These are phyloP conservation scores for Melolontha melolontha DNA, from an alignment of 2,888 invertebrate genomes.

Conservation along the genomic window DNA sequence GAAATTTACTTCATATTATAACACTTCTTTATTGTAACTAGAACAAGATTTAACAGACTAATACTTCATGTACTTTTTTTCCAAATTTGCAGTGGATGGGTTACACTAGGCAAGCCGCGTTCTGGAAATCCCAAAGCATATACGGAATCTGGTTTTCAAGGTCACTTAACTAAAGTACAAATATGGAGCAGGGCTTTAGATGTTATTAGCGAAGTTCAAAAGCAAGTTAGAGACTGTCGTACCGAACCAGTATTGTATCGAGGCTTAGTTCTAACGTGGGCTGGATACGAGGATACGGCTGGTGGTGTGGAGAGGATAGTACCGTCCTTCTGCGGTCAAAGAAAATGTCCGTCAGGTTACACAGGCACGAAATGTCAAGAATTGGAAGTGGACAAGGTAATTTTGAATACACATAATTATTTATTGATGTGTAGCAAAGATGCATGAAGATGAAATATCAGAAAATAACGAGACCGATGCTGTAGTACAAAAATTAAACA, in stretches of 20 bases:
- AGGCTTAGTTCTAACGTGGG: constrained; percentile 90
- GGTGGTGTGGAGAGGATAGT: constrained; percentile 93
- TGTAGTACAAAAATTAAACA: too few species aligned
- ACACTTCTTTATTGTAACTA: too few species aligned
- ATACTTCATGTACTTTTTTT: too few species aligned
- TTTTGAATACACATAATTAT: too few species aligned
- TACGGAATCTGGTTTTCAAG: constrained; percentile 94
- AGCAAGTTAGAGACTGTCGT: constrained; percentile 92
- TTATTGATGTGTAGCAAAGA: constrained; percentile 3
- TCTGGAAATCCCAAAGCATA: constrained; percentile 84
- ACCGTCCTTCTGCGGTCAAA: constrained; percentile 91
- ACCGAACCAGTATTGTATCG: constrained; percentile 91
- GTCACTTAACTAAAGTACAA: constrained; percentile 93
- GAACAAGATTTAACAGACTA: too few species aligned
- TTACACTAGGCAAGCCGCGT: constrained; percentile 90
- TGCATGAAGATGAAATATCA: constrained; percentile 1
- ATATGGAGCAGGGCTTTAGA: constrained; percentile 94
- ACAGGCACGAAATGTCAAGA: constrained; percentile 88
- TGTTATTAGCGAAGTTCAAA: constrained; percentile 91
- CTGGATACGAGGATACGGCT: constrained; percentile 88
- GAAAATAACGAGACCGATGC: too few species aligned
- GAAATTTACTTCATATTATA: too few species aligned
- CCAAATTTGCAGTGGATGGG: constrained; percentile 84
- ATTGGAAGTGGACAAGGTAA: constrained; percentile 82
- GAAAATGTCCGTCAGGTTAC: constrained; percentile 89